phyloP scores from a whole-genome alignment of 1,140 invertebrate genomes.

The Steinernema khuongi region DNA sequence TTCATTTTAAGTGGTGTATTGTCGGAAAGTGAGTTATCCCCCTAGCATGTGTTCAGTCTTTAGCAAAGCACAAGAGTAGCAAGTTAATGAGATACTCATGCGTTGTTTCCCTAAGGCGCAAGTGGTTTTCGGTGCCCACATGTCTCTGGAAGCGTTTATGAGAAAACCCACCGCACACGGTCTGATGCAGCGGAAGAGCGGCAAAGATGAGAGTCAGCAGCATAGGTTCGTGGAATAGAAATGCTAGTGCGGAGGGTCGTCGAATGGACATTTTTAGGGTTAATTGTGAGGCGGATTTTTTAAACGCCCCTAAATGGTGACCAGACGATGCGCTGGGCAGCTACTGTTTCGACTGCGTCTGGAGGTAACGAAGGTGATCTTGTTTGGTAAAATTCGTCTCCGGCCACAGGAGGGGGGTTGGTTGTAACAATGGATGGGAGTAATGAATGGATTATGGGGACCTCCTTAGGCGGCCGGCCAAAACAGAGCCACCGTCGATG shows the following conservation, averaged over 20 bases:
- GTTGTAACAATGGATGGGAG: background rate
- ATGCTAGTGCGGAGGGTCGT: background rate
- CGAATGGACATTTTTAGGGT: background rate
- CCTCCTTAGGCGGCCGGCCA: background rate
- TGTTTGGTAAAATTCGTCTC: background rate
- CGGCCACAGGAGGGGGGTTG: background rate
- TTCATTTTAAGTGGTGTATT: background rate
- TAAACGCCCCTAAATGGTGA: too few species aligned
- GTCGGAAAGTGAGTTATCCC: too few species aligned
- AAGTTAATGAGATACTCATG: constrained; percentile 2
- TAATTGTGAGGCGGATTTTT: constrained; percentile 1
- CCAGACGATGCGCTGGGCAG: too few species aligned
- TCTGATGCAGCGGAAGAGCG: background rate
- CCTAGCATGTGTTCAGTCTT: background rate
- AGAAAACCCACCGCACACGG: background rate
- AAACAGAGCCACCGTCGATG: background rate
- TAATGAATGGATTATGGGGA: constrained; percentile 13
- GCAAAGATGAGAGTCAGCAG: background rate
- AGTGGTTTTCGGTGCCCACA: background rate
- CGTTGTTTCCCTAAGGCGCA: background rate
- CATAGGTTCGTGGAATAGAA: background rate
- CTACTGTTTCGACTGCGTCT: too few species aligned
- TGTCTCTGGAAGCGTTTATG: background rate
- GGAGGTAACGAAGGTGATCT: too few species aligned
- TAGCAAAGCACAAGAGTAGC: background rate